phyloP scores from a whole-genome alignment of 2,797 vertebrate genomes.

The Ctenopoma kingsleyae region DNA sequence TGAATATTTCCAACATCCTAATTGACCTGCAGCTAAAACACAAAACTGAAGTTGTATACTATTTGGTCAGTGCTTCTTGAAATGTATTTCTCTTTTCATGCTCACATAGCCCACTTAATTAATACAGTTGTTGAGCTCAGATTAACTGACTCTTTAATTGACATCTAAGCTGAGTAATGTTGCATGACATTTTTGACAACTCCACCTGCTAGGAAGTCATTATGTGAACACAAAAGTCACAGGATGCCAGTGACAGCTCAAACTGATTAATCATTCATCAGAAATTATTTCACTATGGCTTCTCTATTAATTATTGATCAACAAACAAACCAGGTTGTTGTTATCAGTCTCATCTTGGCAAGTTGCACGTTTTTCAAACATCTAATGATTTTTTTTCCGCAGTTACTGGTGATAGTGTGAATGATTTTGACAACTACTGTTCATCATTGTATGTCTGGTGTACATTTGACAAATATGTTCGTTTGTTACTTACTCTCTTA shows the following conservation, averaged over 20 bases:
- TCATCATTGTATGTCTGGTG: slow-evolving; percentile 2
- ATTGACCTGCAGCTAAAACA: slow-evolving; percentile 57
- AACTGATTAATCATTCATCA: slow-evolving; percentile 42
- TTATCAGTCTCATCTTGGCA: not conserved
- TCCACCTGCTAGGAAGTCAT: slow-evolving; percentile 22
- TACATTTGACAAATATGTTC: not conserved
- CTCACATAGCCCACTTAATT: slow-evolving; percentile 44
- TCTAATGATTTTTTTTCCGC: slow-evolving; percentile 3
- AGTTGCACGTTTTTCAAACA: slow-evolving; percentile 15
- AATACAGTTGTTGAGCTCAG: slow-evolving; percentile 19
- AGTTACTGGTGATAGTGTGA: slow-evolving; percentile 17
- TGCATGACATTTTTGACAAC: slow-evolving; percentile 19
- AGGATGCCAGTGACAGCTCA: slow-evolving; percentile 22
- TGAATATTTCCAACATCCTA: slow-evolving; percentile 34
- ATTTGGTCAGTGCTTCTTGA: slow-evolving; percentile 47
- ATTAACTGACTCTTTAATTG: slow-evolving; percentile 37
- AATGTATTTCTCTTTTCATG: slow-evolving; percentile 53
- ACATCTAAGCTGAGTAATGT: slow-evolving; percentile 31
- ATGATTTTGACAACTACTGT: slow-evolving; percentile 5
- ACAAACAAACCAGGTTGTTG: slow-evolving; percentile 20
- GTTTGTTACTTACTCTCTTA: not conserved
- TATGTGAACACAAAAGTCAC: slow-evolving; percentile 9
- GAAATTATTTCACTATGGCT: slow-evolving; percentile 19
- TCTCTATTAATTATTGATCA: slow-evolving; percentile 33
- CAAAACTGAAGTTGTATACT: slow-evolving; percentile 19